Percentiles rank a stretch among this genome's conserved stretches.
Conservation (phyloP, 2,797 vertebrate species). For the Tangara arthus region DNA sequence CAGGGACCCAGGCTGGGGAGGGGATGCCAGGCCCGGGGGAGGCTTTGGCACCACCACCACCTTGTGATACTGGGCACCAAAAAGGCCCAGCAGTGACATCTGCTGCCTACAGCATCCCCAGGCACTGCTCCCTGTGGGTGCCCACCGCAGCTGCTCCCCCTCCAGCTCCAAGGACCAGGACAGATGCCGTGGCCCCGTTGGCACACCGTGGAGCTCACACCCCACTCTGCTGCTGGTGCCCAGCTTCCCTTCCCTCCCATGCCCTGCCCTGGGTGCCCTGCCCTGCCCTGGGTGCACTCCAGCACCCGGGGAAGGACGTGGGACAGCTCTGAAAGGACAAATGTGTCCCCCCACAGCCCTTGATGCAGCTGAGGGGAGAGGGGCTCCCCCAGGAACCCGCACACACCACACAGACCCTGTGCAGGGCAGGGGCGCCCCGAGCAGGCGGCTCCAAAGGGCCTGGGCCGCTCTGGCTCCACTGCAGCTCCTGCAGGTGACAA, state of each 20-base stretch:
- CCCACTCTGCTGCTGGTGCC: rapidly evolving
- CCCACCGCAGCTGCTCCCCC: rapidly evolving
- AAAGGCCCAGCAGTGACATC: not conserved
- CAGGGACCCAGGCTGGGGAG: not conserved
- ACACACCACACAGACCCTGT: rapidly evolving
- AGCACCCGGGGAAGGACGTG: not conserved
- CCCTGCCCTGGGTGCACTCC: rapidly evolving
- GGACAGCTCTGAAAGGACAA: not conserved
- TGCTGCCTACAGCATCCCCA: not conserved
- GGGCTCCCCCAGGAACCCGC: not conserved
- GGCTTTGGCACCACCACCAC: not conserved
- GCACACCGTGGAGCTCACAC: not conserved
- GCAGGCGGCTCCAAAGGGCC: not conserved
- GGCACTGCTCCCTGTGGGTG: rapidly evolving
- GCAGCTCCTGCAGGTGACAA: not conserved
- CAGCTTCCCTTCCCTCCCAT: not conserved
- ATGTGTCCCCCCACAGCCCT: rapidly evolving
- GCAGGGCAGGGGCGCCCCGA: rapidly evolving
- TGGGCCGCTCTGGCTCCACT: not conserved
- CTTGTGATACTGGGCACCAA: rapidly evolving
- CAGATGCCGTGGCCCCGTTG: rapidly evolving
- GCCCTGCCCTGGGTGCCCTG: rapidly evolving
- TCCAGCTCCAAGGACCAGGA: not conserved
- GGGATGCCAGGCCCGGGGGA: not conserved
- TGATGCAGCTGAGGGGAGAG: rapidly evolving